Conservation (phyloP, 92 coral and sea anemone genomes). For the Zoanthus sansibaricus region DNA sequence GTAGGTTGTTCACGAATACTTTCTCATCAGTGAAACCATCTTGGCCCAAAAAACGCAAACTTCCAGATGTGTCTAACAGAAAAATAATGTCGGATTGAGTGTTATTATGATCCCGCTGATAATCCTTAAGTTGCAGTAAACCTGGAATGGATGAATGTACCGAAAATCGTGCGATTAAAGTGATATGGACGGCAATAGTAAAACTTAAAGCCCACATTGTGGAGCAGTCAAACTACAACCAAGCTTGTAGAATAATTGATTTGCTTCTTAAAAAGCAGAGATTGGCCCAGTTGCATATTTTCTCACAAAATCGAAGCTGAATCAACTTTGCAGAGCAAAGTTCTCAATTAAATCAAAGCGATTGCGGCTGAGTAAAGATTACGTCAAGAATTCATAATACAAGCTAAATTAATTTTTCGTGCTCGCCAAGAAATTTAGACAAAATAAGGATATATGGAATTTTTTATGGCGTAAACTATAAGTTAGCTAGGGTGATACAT, state of each 20-base stretch:
- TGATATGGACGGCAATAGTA: neutral
- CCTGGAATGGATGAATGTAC: slow-evolving; percentile 62
- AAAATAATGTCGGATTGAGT: slow-evolving; percentile 88
- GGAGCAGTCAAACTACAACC: neutral
- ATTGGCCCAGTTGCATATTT: slow-evolving; percentile 10
- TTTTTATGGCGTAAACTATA: too few relatives aligned
- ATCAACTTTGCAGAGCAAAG: neutral
- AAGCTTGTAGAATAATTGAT: neutral
- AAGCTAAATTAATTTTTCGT: too few relatives aligned
- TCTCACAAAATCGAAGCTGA: slow-evolving; percentile 31
- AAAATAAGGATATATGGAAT: too few relatives aligned
- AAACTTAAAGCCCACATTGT: slow-evolving; percentile 1
- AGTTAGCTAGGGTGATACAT: too few relatives aligned
- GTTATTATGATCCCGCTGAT: slow-evolving; percentile 81
- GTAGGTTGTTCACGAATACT: slow-evolving; percentile 81
- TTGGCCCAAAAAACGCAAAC: slow-evolving; percentile 70
- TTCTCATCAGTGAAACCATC: slow-evolving; percentile 95
- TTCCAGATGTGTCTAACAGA: slow-evolving; percentile 91
- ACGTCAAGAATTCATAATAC: neutral
- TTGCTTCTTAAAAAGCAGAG: neutral
- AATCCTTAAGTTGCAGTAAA: slow-evolving; percentile 64
- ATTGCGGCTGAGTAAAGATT: slow-evolving; percentile 31
- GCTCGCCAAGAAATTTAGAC: too few relatives aligned
- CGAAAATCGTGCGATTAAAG: neutral
- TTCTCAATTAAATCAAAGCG: neutral